Percentiles rank a stretch among this genome's conserved stretches.
These are phyloP conservation scores for Polypterus bichir DNA, from an alignment of 2,113 vertebrate genomes.

Conservation along the genomic window DNA sequence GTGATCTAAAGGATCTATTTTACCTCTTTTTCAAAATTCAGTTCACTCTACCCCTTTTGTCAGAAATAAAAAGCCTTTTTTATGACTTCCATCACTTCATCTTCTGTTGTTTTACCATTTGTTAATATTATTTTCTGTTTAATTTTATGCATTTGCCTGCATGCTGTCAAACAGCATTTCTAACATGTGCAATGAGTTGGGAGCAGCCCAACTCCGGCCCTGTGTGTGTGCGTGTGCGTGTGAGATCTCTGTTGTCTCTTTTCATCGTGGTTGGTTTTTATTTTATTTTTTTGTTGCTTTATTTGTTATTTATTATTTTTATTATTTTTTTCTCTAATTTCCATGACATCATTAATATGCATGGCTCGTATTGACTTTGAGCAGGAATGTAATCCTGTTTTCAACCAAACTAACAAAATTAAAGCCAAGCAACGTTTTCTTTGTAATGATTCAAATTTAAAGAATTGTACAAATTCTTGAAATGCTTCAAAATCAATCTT, in stretches of 20 bases:
- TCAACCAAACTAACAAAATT: conserved; percentile 27
- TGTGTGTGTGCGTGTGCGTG: conserved; percentile 24
- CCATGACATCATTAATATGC: conserved; percentile 30
- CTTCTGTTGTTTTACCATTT: neutral
- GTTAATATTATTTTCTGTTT: conserved; percentile 13
- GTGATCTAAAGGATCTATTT: too few species aligned
- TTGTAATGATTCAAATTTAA: too few species aligned
- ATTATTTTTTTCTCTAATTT: conserved; percentile 16
- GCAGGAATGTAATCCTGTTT: conserved; percentile 46
- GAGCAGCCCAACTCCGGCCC: conserved; percentile 25
- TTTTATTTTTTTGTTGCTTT: conserved; percentile 4
- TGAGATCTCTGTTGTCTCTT: conserved; percentile 11
- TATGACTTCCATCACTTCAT: neutral
- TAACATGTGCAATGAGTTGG: conserved; percentile 17
- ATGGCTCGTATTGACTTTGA: conserved; percentile 44
- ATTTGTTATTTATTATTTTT: conserved; percentile 10
- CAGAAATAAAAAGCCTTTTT: neutral
- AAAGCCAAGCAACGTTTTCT: too few species aligned
- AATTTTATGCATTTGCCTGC: conserved; percentile 29
- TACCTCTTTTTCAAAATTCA: too few species aligned
- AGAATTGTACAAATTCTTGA: too few species aligned
- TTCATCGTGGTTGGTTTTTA: conserved; percentile 14
- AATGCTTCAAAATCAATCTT: too few species aligned
- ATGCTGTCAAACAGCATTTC: conserved; percentile 22
- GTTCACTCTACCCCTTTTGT: neutral